Evolutionary conservation across 2,888 invertebrate genomes (phyloP).

Genomic region (Mimachlamys varia): DNA sequence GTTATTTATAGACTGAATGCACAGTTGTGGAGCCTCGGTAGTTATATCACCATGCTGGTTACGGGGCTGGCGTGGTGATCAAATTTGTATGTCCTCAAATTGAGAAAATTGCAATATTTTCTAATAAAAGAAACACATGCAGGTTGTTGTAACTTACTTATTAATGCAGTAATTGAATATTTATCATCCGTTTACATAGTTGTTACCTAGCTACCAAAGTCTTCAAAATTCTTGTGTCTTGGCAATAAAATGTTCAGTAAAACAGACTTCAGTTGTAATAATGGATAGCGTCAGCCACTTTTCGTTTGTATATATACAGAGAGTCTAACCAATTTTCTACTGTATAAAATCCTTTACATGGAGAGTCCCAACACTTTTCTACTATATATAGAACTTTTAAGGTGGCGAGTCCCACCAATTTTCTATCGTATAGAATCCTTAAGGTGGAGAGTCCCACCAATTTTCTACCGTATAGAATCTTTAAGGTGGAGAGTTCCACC

Average conservation of each 20-base stretch:
- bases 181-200: background rate
- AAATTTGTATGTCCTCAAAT: conserved; percentile 1
- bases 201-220: background rate
- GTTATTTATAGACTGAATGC: background rate
- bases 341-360: too few species aligned
- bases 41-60: background rate
- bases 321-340: too few species aligned
- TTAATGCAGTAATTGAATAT: background rate
- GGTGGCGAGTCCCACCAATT: too few species aligned
- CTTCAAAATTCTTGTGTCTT: background rate
- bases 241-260: background rate
- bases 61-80: background rate
- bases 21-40: background rate
- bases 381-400: too few species aligned
- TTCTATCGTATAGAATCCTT: too few species aligned
- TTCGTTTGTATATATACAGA: too few species aligned
- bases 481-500: too few species aligned
- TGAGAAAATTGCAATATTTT: conserved; percentile 25
- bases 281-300: background rate
- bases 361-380: too few species aligned
- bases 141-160: background rate
- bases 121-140: background rate
- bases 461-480: too few species aligned
- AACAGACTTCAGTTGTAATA: background rate
- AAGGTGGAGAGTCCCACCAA: too few species aligned